A percentile compares a stretch with the other conserved stretches of the same genome.
Conservation (phyloP, 1,140 invertebrate genomes). For the Drosophila carrolli region DNA sequence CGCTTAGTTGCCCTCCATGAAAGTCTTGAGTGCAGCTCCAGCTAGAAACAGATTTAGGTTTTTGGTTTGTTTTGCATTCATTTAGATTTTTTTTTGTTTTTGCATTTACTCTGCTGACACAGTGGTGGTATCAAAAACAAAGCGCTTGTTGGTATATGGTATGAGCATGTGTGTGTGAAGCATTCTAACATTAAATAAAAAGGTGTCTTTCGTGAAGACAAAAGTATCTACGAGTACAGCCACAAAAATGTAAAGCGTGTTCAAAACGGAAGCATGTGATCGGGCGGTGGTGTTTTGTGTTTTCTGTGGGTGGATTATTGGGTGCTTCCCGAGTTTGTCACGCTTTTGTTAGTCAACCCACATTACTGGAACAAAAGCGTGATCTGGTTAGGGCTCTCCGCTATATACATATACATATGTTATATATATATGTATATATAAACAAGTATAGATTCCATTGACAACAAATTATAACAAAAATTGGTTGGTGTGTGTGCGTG, state of each 20-base stretch:
- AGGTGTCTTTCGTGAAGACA: constrained; percentile 17
- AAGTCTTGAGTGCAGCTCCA: constrained; percentile 71
- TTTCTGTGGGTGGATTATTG: background rate
- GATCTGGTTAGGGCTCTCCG: constrained; percentile 7
- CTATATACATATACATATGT: constrained; percentile 9
- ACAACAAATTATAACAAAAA: constrained; percentile 53
- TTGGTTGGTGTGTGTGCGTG: constrained; percentile 41
- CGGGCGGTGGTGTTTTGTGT: background rate
- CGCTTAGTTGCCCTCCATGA: constrained; percentile 75
- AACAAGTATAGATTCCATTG: constrained; percentile 26
- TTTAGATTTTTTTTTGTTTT: background rate
- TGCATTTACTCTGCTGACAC: constrained; percentile 2
- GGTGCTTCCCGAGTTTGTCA: constrained; percentile 1
- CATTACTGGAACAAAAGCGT: constrained; percentile 10
- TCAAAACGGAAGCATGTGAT: constrained; percentile 40
- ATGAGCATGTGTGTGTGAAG: constrained; percentile 40
- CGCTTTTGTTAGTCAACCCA: constrained; percentile 21
- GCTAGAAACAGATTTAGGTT: constrained; percentile 79
- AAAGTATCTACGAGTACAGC: constrained; percentile 51
- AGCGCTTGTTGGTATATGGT: constrained; percentile 21
- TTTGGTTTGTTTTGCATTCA: constrained; percentile 31
- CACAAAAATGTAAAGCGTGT: constrained; percentile 49
- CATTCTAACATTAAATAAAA: constrained; percentile 43
- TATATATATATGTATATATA: constrained; percentile 2
- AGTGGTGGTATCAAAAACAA: constrained; percentile 11